Evolutionary conservation across 2,797 vertebrate genomes (phyloP).

Genomic region (Lophotriccus pileatus): DNA sequence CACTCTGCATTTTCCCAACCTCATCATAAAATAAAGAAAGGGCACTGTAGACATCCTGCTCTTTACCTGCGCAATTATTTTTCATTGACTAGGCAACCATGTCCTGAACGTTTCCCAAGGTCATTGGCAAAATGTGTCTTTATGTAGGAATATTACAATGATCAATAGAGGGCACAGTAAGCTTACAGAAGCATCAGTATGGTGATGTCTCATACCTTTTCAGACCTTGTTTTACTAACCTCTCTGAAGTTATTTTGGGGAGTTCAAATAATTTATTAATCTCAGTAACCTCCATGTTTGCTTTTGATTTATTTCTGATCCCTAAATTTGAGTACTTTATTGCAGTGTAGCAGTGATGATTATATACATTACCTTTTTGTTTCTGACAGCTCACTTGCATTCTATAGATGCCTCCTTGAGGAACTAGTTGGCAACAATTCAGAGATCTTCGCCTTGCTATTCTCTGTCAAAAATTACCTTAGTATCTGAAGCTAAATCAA

Average conservation of each 20-base stretch:
- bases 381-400: neutral
- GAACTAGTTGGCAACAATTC: neutral
- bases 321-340: neutral
- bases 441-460: neutral
- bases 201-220: neutral
- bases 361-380: neutral
- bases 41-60: neutral
- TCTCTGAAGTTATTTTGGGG: neutral
- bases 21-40: neutral
- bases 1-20: neutral
- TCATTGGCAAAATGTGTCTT: neutral
- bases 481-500: neutral
- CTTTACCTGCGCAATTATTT: neutral
- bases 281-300: neutral
- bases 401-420: neutral
- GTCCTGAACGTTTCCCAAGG: neutral
- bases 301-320: neutral
- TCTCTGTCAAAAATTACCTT: neutral
- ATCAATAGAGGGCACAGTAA: slow-evolving; percentile 33
- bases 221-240: neutral
- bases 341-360: neutral
- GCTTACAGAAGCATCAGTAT: neutral
- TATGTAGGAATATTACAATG: neutral
- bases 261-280: neutral
- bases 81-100: neutral